Base-by-base conservation (phyloP, 1,140 invertebrate genomes). In the Caligus rogercresseyi region DNA sequence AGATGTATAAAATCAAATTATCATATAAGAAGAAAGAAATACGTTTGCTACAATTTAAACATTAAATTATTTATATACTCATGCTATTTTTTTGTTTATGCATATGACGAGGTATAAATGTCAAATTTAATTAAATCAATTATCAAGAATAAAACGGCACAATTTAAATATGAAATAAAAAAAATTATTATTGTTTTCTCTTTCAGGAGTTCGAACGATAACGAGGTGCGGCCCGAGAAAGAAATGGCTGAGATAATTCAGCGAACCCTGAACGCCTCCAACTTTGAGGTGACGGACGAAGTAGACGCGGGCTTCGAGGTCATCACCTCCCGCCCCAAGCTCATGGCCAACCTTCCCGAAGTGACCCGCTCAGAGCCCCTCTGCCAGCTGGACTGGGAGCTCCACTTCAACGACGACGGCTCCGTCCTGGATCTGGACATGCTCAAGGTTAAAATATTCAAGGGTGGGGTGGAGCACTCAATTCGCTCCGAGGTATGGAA, bases 341-440 rank as follows among this genome's bases (percentile, higher is more conserved):
- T 61, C 25, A 20, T 31, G 16, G 25, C n/a, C 16, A 53, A 26
- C 15, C 13, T 61, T 7, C 19, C 71, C 25, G 65, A 71, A 19
- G 71, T 76, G 67, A 74, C 54, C 65, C 76, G 82, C 71, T 79
- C 80, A n/a, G 70, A 74, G 13, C 85, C 88, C 1, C 71, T 95
- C n/a, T 81, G 78, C 1, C 72, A 77, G 57, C 80, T 83, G 61
- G 84, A 90, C 69, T 95, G 89, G 89, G 73, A 80, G 15, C 79
- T 78, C 66, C 79, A 82, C 68, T 80, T 85, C 70, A 85, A 89
- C 71, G 69, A 77, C 23, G 82, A 87, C 58, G 90, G 90, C 3
- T 77, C 80, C 51, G 70, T 78, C 18, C 70, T 65, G 52, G 66
- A 75, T 65, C 60, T 71, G 3, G 69, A 73, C 15, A 62, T 70